A percentile compares a stretch with the other conserved stretches of the same genome.
phyloP scores from a whole-genome alignment of 1,140 invertebrate genomes.

The Caerostris extrusa region DNA sequence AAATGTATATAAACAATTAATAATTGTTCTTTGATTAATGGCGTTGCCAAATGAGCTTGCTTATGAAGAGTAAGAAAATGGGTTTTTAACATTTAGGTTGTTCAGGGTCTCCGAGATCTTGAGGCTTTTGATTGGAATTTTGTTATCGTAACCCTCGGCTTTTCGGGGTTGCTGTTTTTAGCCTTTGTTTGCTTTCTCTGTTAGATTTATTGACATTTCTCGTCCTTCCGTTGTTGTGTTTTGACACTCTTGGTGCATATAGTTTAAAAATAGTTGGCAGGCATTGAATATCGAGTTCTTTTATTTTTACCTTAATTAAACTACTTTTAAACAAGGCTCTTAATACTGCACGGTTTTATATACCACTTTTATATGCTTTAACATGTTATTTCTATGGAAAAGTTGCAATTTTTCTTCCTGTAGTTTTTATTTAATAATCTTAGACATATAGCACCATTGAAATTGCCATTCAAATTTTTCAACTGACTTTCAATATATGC shows the following conservation, averaged over 20 bases:
- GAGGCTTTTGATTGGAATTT: conserved; percentile 29
- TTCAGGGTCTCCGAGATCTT: background rate
- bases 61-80: background rate
- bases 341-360: too few relatives aligned
- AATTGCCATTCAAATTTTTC: too few relatives aligned
- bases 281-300: background rate
- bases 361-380: too few relatives aligned
- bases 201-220: conserved; percentile 45
- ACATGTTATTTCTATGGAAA: too few relatives aligned
- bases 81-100: conserved; percentile 5
- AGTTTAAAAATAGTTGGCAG: conserved; percentile 21
- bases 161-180: background rate
- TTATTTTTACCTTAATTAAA: too few relatives aligned
- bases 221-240: background rate
- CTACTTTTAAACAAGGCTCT: too few relatives aligned
- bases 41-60: background rate
- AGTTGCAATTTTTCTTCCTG: too few relatives aligned
- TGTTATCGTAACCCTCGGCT: conserved; percentile 19
- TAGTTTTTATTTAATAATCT: too few relatives aligned
- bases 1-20: conserved; percentile 58
- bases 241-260: background rate
- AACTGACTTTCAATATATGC: too few relatives aligned
- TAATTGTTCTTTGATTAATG: conserved; percentile 65
- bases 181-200: background rate
- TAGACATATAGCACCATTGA: too few relatives aligned